Percentiles rank a stretch among this genome's conserved stretches.
Evolutionary conservation across 1,140 invertebrate species (phyloP).

Genomic region (Drosophila pallidifrons): DNA sequence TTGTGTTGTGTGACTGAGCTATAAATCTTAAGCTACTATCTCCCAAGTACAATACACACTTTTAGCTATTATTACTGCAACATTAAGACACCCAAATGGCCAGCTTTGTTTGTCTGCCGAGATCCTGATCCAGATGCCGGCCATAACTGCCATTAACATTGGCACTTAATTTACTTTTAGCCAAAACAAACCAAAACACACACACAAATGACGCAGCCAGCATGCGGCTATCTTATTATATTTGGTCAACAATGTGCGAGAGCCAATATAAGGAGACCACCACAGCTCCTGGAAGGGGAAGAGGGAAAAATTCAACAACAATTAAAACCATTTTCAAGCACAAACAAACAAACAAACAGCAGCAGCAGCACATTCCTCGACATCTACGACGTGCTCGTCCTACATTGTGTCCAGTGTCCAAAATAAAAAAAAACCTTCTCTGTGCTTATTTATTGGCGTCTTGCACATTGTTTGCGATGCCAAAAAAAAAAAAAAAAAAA

Average conservation of each 20-base stretch:
- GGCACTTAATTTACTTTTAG: constrained; percentile 81
- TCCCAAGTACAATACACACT: constrained; percentile 64
- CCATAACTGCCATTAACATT: constrained; percentile 82
- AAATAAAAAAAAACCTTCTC: constrained; percentile 32
- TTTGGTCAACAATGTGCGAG: constrained; percentile 76
- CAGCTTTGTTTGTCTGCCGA: constrained; percentile 62
- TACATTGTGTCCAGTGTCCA: constrained; percentile 42
- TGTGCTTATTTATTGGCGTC: constrained; percentile 80
- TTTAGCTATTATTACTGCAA: constrained; percentile 79
- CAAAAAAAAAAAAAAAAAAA: constrained; percentile 46
- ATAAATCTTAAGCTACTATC: constrained; percentile 78
- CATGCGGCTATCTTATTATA: constrained; percentile 71
- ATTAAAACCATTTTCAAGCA: constrained; percentile 79
- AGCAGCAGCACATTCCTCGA: constrained; percentile 43
- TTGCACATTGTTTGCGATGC: constrained; percentile 73
- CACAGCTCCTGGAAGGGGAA: constrained; percentile 42
- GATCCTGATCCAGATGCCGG: constrained; percentile 75
- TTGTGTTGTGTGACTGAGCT: constrained; percentile 28
- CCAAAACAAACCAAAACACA: constrained; percentile 73
- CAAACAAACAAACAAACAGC: constrained; percentile 50
- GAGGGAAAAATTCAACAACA: constrained; percentile 64
- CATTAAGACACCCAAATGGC: constrained; percentile 80
- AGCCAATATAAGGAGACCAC: constrained; percentile 46
- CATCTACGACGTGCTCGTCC: constrained; percentile 30
- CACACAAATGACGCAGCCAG: constrained; percentile 61